phyloP scores from a whole-genome alignment of 2,888 invertebrate genomes.

The Drosophila nr. medialis region DNA sequence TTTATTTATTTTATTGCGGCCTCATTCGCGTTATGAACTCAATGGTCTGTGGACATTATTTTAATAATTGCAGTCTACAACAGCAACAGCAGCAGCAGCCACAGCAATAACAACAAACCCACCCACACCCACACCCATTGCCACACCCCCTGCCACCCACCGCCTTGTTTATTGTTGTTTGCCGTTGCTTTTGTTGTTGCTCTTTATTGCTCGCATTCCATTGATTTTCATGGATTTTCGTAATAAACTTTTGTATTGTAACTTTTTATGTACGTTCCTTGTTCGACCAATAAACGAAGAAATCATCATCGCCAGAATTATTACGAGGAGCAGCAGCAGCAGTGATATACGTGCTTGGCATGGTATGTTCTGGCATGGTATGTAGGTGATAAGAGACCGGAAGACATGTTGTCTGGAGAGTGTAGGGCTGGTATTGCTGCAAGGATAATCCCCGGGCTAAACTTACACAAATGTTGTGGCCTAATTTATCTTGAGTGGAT shows the following conservation, averaged over 20 bases:
- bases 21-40: slow-evolving; percentile 83
- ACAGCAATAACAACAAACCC: slow-evolving; percentile 40
- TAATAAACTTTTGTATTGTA: slow-evolving; percentile 73
- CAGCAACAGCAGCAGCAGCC: slow-evolving; percentile 14
- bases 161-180: slow-evolving; percentile 52
- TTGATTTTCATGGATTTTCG: slow-evolving; percentile 82
- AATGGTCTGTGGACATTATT: slow-evolving; percentile 82
- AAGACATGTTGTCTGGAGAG: slow-evolving; percentile 50
- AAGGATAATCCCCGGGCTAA: slow-evolving; percentile 51
- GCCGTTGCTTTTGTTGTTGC: slow-evolving; percentile 34
- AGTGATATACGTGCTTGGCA: background rate
- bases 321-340: slow-evolving; percentile 1
- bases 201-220: slow-evolving; percentile 79
- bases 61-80: slow-evolving; percentile 79
- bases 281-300: slow-evolving; percentile 35
- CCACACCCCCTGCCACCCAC: background rate
- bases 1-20: slow-evolving; percentile 84
- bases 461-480: slow-evolving; percentile 74
- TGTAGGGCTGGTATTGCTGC: background rate
- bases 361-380: background rate
- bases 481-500: slow-evolving; percentile 82
- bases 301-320: slow-evolving; percentile 35
- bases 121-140: background rate
- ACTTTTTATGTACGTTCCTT: slow-evolving; percentile 56
- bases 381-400: slow-evolving; percentile 47